Base-by-base conservation (phyloP, 2,797 vertebrate genomes). In the Taeniopygia guttata region DNA sequence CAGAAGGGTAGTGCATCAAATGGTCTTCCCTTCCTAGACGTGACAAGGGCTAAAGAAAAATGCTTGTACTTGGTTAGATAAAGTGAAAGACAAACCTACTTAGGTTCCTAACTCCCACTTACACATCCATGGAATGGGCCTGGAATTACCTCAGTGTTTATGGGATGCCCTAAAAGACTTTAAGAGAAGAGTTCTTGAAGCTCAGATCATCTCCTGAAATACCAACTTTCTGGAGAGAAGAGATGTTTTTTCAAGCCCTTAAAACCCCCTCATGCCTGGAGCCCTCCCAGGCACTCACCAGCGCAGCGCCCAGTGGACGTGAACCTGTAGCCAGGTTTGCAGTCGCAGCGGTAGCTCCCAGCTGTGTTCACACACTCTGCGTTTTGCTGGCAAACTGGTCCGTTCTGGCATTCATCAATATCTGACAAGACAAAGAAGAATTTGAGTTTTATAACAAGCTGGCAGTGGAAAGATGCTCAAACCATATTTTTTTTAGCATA, bases 381-480 rank as follows among this genome's bases (percentile, higher is more conserved):
- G 0, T 99, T 99, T 81, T 98, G 98, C 97, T 99, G 99, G 98
- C 99, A 99, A 68, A 99, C 98, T 0, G 98, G 99, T 7, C 99
- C 99, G 1, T 99, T 99, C 97, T 99, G 99, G 95, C 99, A 99
- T 94, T 99, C 99, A 34, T 99, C 99, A 17, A 99, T 99, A 94
- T 99, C 99, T 99, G 79, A 2, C 22, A 94, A 43, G 32, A 68
- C 38, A 89, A 67, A 95, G 56, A 27, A 34, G 27, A 87, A 77
- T 67, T 68, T n/a, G 25, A 68, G 74, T 62, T 20, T 46, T 82
- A 42, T 1, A 19, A 38, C 56, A 56, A 89, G 8, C 18, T 67
- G 67, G 26, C 30, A 54, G 16, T 14, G 63, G 58, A 69, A 69
- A 72, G 43, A 36, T 2, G 1, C 18, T 40, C 51, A 77, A 76